Base-by-base conservation (phyloP, 2,113 vertebrate species). In the Epinephelus lanceolatus region DNA sequence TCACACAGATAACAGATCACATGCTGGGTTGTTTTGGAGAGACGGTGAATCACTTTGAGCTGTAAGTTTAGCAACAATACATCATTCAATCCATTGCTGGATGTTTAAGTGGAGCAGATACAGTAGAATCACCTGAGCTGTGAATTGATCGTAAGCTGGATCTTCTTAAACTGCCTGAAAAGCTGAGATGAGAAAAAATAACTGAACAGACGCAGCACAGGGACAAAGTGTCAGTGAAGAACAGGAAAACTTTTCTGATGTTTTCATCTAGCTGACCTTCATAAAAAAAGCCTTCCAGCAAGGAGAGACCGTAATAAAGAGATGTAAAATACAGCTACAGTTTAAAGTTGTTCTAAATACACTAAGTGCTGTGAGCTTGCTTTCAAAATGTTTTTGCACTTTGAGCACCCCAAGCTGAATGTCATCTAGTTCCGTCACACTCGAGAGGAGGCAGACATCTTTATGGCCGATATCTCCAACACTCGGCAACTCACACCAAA, bases 1-100 rank as follows among this genome's bases (percentile, higher is more conserved):
- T 80, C 42, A 27, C 27, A 56, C 66, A 86, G 84, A 89, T 89
- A 89, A 40, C 52, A 57, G 56, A 87, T 92, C 90, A 88, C 86
- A 90, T 71, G 86, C 76, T 21, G 47, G 74, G 23, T 57, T 85
- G 81, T 75, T 86, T 67, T 69, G 23, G 51, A 49, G 47, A 80
- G 52, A 85, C 74, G 57, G 63, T 51, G 21, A 53, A 57, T 73
- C 73, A 66, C 79, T 83, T 79, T 81, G 87, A 77, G 40, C 65
- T 59, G n/a, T 17, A 40, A 60, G 78, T 69, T 78, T 61, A 74
- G 57, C 67, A 57, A 52, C 65, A 67, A 70, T 3, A 27, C 42
- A 56, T 37, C 55, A 23, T 63, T 51, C 25, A 27, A 27, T 37
- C 25, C 25, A 62, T 76, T 56, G 51, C 42, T 75, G 27, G 19